Evolutionary conservation across 2,113 vertebrate genomes (phyloP).

Genomic region (Mormyrus iriodes): DNA sequence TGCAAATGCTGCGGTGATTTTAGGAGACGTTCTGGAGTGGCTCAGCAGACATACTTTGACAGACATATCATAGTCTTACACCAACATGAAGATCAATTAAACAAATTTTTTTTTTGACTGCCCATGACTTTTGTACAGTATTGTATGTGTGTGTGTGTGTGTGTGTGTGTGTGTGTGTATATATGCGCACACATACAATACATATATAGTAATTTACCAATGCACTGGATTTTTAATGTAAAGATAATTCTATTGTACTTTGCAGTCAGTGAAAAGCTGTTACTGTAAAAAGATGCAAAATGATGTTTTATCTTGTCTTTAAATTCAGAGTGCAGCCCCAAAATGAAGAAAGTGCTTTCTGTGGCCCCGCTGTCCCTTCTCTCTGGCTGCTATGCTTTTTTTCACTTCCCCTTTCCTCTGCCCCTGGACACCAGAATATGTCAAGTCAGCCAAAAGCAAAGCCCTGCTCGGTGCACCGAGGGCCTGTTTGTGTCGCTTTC

Average conservation of each 20-base stretch:
- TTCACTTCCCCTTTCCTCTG: constrained; percentile 54
- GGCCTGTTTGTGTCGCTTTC: neutral
- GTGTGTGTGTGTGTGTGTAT: too few species aligned
- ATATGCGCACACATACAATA: too few species aligned
- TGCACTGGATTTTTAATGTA: neutral
- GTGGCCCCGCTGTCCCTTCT: constrained; percentile 4
- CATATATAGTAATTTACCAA: neutral
- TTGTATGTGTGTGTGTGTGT: too few species aligned
- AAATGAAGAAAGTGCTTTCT: constrained; percentile 20
- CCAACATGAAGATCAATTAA: neutral
- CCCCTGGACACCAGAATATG: constrained; percentile 48
- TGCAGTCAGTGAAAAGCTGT: neutral
- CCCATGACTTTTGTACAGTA: neutral
- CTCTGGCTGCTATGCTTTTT: neutral
- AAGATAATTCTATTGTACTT: neutral
- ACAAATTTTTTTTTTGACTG: neutral
- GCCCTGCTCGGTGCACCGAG: constrained; percentile 20
- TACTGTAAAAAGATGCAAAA: neutral
- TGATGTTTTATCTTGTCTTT: neutral
- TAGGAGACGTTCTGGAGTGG: neutral
- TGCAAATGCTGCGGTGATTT: neutral
- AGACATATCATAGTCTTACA: too few species aligned
- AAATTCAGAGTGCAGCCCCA: neutral
- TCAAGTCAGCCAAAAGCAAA: constrained; percentile 50
- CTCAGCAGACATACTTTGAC: neutral